Base-by-base conservation (phyloP, 2,113 vertebrate genomes). In the Syngnathoides biaculeatus region DNA sequence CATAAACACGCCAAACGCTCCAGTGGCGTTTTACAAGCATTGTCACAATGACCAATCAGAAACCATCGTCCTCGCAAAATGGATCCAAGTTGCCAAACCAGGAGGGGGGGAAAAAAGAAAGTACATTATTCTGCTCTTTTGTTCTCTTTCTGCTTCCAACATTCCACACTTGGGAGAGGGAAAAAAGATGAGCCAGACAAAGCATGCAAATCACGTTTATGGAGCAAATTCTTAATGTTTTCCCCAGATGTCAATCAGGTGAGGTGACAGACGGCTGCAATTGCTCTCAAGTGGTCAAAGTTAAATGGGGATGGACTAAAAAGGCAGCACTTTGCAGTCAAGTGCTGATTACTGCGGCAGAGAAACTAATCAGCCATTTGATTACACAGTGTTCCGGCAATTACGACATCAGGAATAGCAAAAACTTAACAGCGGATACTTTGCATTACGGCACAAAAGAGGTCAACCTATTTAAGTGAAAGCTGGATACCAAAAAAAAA, bases 171-270 rank as follows among this genome's bases (percentile, higher is more conserved):
- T 64, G 20, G 30, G 65, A 78, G 67, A 64, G 73, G 83, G 57
- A 74, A 86, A 86, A 88, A 88, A 79, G 64, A 83, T 72, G 70
- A 67, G 43, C 76, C 74, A 71, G 78, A 80, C 73, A 35, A 84
- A 79, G 78, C 62, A 82, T 75, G 71, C 73, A 79, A 88, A 71
- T 72, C 78, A 66, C 64, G 79, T 90, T 88, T 87, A 90, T 85
- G 69, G 74, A 73, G 70, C 79, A 53, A 68, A 48, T 63, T 42
- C 67, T 74, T 73, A 79, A 83, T 81, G 70, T 80, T 90, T 91
- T 89, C 82, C 82, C 83, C 83, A 89, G 84, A 82, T 80, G 87
- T 88, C 88, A 87, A 88, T 91, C 87, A 89, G 40, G 43, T 65
- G 81, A 87, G 90, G 84, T 87, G 86, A 84, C 83, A 76, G 90